Base-by-base conservation (phyloP, 2,888 invertebrate species). In the Drosophila mercatorum region DNA sequence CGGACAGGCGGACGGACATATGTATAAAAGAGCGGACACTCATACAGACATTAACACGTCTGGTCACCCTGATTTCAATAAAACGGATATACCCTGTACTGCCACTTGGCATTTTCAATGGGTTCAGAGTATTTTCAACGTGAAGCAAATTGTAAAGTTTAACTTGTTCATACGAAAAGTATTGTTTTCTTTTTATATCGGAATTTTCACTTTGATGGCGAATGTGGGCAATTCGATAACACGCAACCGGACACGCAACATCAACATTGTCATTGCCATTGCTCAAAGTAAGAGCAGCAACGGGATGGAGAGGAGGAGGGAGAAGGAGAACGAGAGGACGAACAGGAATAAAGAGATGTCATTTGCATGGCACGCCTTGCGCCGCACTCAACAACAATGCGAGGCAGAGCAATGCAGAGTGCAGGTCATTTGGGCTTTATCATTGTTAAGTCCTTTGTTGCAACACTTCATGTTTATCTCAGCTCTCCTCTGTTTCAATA, bases 351-450 rank as follows among this genome's bases (percentile, higher is more conserved):
- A 10, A 10, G n/a, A 47, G 44, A 34, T 17, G 51, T 44, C 22
- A 63, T 51, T 61, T 51, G 60, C 17, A 36, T 60, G 4, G 11
- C 36, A 11, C 49, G 7, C 40, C 60, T 41, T 49, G 22, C 11
- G 22, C 26, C 31, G n/a, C 34, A 47, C 40, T 46, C 44, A n/a
- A 12, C 44, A 53, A 43, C 44, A 57, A 31, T 38, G 56, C 62
- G 40, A 38, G 55, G 46, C 68, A n/a, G 26, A 47, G 44, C 62
- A 49, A 38, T 56, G 47, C 63, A 36, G 31, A 57, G 44, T 41
- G 31, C 55, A 12, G 46, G 68, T 46, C 57, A 68, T 71, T 75
- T 56, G 38, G 47, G 40, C 62, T 57, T 46, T 65, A 53, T 61
- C 41, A 41, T 60, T 53, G 38, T 53, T 53, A 14, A 47, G 49